A percentile compares a stretch with the other conserved stretches of the same genome.
phyloP scores from a whole-genome alignment of 2,113 vertebrate genomes.

The Oncorhynchus keta region DNA sequence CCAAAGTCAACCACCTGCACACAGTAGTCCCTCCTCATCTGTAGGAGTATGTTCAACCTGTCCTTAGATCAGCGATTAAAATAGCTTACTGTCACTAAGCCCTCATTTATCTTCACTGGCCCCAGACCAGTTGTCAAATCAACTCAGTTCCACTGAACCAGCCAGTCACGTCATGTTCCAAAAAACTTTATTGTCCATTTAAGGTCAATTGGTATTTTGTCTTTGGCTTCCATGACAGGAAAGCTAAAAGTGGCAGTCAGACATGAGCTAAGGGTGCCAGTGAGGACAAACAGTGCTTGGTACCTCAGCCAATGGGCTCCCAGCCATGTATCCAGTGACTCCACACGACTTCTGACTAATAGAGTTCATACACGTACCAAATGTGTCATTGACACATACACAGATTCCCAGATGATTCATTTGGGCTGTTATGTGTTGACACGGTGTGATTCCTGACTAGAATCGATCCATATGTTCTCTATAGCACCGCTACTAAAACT shows the following conservation, averaged over 20 bases:
- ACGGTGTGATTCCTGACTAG: no score
- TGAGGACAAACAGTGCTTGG: not conserved
- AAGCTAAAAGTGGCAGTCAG: constrained; percentile 1
- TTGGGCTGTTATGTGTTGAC: no score
- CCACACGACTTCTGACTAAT: not conserved
- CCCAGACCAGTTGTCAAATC: not conserved
- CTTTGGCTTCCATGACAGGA: not conserved
- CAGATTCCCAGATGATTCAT: constrained; percentile 7
- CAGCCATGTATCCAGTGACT: no score
- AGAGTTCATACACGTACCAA: not conserved
- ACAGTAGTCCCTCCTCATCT: not conserved
- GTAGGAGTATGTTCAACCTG: not conserved
- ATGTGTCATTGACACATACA: not conserved
- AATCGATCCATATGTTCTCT: no score
- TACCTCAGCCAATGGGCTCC: no score
- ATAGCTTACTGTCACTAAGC: not conserved
- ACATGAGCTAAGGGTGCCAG: constrained; percentile 9
- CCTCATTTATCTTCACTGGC: not conserved
- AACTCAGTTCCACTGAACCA: not conserved
- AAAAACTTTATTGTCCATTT: not conserved
- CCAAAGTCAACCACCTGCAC: constrained; percentile 1
- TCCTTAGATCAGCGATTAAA: not conserved
- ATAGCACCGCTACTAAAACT: no score
- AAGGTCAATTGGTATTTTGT: not conserved
- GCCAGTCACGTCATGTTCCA: not conserved